Evolutionary conservation across 2,888 invertebrate genomes (phyloP).

Genomic region (Ochlodes sylvanus): DNA sequence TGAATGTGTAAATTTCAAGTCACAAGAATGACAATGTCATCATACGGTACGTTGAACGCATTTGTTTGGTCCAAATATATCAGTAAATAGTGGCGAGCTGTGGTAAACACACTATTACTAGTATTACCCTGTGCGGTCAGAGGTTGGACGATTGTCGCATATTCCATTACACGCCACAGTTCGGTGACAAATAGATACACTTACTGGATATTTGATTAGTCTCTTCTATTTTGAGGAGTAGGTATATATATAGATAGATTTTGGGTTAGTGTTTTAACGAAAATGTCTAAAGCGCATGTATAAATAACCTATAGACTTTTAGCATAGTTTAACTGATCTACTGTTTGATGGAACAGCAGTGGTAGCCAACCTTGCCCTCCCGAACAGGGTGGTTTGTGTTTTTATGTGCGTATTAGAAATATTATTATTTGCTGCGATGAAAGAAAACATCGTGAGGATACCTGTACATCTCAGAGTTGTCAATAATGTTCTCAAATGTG

Average conservation of each 20-base stretch:
- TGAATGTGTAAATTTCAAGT: neutral
- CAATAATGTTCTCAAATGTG: too few species aligned
- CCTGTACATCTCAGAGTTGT: too few species aligned
- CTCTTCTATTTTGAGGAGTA: neutral
- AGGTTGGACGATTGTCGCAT: slow-evolving; percentile 40
- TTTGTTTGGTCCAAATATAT: slow-evolving; percentile 27
- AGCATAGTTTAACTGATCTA: too few species aligned
- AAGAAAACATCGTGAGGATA: too few species aligned
- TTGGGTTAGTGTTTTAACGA: too few species aligned
- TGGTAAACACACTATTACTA: slow-evolving; percentile 42
- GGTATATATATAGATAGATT: neutral
- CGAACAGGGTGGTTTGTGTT: too few species aligned
- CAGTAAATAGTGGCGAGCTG: slow-evolving; percentile 42
- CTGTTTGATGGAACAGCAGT: too few species aligned
- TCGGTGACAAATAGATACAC: slow-evolving; percentile 9
- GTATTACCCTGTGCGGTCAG: slow-evolving; percentile 39
- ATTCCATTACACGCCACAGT: slow-evolving; percentile 42
- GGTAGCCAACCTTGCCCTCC: too few species aligned
- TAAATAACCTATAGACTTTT: too few species aligned
- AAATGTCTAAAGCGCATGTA: too few species aligned
- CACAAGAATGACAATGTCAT: neutral
- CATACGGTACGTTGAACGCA: neutral
- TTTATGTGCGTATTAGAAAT: too few species aligned
- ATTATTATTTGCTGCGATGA: too few species aligned
- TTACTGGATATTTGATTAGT: slow-evolving; percentile 33